Percentiles rank a stretch among this genome's conserved stretches.
These are phyloP conservation scores for Dryobotodes eremita DNA, from an alignment of 2,888 invertebrate genomes.

Conservation along the genomic window DNA sequence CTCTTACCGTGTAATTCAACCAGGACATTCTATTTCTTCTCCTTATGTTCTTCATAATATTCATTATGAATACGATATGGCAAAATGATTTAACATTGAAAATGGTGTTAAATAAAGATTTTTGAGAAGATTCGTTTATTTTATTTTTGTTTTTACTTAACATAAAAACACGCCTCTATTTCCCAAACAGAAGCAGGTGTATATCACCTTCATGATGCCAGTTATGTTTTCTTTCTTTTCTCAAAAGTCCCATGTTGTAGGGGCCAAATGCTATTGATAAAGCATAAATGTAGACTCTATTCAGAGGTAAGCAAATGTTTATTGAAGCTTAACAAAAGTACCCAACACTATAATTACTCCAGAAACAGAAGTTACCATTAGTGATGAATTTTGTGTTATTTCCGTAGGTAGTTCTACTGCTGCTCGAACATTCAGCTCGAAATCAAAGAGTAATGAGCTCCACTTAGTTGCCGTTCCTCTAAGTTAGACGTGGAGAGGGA, in stretches of 20 bases:
- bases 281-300: not conserved
- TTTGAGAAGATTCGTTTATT: not conserved
- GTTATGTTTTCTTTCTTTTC: not conserved
- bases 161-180: not conserved
- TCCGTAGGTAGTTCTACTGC: not conserved
- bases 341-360: not conserved
- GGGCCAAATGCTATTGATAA: not conserved
- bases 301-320: not conserved
- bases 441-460: slow-evolving; percentile 52
- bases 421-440: slow-evolving; percentile 30
- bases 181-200: not conserved
- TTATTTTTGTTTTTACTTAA: not conserved
- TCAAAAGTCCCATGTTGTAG: not conserved
- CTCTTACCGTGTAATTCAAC: not conserved
- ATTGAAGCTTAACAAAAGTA: not conserved
- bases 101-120: not conserved
- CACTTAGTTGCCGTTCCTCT: slow-evolving; percentile 42
- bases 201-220: too few species aligned
- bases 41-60: not conserved
- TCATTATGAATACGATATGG: slow-evolving; percentile 8
- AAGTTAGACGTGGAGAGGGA: slow-evolving; percentile 10
- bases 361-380: not conserved
- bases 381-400: not conserved
- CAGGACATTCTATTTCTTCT: not conserved
- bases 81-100: slow-evolving; percentile 1